These are phyloP conservation scores for Tragelaphus imberbis DNA, from an alignment of 2,113 vertebrate species.

Conservation along the genomic window DNA sequence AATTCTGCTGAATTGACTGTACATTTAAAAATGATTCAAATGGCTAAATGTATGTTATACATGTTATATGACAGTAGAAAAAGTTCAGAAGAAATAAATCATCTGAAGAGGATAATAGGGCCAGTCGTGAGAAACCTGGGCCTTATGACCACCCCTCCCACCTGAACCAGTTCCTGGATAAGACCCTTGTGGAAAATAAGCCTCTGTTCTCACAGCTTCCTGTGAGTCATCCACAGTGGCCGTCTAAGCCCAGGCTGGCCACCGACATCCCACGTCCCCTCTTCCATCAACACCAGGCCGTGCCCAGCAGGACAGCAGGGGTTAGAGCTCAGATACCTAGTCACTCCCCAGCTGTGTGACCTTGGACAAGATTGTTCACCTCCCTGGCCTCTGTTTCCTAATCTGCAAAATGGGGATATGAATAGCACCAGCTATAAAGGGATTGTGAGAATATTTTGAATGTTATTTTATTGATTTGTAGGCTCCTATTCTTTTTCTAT, in stretches of 20 bases:
- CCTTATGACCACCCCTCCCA: neutral
- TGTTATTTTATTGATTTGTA: neutral
- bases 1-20: neutral
- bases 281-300: neutral
- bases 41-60: neutral
- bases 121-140: neutral
- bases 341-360: neutral
- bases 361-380: neutral
- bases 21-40: neutral
- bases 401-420: neutral
- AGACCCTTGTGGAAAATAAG: neutral
- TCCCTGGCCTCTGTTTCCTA: neutral
- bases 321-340: neutral
- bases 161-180: neutral
- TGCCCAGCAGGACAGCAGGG: neutral
- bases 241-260: neutral
- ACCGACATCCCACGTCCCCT: accelerated
- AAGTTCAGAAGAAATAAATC: neutral
- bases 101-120: neutral
- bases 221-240: neutral
- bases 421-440: neutral
- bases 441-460: neutral
- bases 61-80: neutral
- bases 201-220: neutral
- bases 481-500: neutral